Percentiles rank a stretch among this genome's conserved stretches.
phyloP scores from a whole-genome alignment of 2,888 invertebrate genomes.

The Tiliacea aurago region DNA sequence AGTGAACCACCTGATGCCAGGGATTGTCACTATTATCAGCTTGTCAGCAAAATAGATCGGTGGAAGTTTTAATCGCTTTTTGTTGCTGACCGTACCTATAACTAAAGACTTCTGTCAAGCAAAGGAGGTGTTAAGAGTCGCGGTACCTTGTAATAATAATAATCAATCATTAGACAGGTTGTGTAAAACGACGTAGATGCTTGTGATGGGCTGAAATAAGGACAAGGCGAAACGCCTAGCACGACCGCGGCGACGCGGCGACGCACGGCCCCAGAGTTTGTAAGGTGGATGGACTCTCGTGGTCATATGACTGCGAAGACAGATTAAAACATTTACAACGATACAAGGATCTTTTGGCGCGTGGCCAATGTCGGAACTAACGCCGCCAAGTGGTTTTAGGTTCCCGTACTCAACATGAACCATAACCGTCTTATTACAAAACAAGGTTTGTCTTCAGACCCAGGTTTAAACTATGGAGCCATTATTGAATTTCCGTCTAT shows the following conservation, averaged over 20 bases:
- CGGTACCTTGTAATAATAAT: conserved; percentile 58
- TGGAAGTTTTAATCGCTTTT: background rate
- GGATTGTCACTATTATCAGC: too few species aligned
- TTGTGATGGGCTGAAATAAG: conserved; percentile 72
- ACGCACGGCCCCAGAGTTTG: conserved; percentile 27
- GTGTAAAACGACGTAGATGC: conserved; percentile 68
- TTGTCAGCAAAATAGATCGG: too few species aligned
- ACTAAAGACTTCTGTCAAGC: conserved; percentile 26
- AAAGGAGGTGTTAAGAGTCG: conserved; percentile 58
- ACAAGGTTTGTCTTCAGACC: too few species aligned
- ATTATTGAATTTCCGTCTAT: too few species aligned
- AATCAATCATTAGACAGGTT: conserved; percentile 74
- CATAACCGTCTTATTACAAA: too few species aligned
- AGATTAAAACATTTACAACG: conserved; percentile 1
- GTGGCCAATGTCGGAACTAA: background rate
- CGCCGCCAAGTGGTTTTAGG: too few species aligned
- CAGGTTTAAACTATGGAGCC: too few species aligned
- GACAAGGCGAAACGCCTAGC: conserved; percentile 77
- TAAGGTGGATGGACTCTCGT: conserved; percentile 21
- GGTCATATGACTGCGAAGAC: conserved; percentile 30
- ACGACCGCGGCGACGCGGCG: conserved; percentile 28
- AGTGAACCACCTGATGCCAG: too few species aligned
- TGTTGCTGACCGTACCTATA: background rate
- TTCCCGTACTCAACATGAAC: too few species aligned
- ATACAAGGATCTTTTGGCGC: background rate